Conservation (phyloP, 1,140 invertebrate species). For the Coboldia fuscipes region DNA sequence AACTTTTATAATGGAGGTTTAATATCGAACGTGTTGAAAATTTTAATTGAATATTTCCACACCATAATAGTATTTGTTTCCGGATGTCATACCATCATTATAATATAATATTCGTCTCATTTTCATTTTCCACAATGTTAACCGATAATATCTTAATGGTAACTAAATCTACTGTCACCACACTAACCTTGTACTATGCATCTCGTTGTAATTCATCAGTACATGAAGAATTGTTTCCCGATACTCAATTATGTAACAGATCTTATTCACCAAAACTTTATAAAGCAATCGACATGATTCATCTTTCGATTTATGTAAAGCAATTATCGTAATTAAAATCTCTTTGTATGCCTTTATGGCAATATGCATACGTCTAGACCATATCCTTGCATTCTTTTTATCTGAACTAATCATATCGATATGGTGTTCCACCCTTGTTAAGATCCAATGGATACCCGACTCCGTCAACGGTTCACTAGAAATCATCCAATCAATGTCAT, state of each 20-base stretch:
- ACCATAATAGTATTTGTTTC: no score
- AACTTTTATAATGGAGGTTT: no score
- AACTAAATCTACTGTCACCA: no score
- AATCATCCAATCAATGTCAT: no score
- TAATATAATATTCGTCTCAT: no score
- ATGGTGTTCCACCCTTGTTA: conserved; percentile 76
- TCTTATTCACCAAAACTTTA: conserved; percentile 72
- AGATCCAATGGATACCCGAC: conserved; percentile 77
- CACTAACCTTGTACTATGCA: conserved; percentile 63
- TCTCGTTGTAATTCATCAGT: conserved; percentile 60
- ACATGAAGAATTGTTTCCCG: conserved; percentile 69
- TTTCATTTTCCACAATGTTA: no score
- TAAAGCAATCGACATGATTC: conserved; percentile 46
- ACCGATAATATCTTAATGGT: no score
- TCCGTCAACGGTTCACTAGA: conserved; percentile 75
- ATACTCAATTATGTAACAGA: conserved; percentile 90
- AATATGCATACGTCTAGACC: conserved; percentile 68
- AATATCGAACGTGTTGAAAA: no score
- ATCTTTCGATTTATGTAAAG: conserved; percentile 57
- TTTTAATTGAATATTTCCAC: no score
- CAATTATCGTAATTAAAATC: conserved; percentile 24
- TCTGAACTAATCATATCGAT: conserved; percentile 69
- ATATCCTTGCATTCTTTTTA: conserved; percentile 63
- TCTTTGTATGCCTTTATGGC: conserved; percentile 34
- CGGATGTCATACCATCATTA: no score